These are phyloP conservation scores for Reinhardtius hippoglossoides DNA, from an alignment of 2,113 vertebrate species.

Conservation along the genomic window DNA sequence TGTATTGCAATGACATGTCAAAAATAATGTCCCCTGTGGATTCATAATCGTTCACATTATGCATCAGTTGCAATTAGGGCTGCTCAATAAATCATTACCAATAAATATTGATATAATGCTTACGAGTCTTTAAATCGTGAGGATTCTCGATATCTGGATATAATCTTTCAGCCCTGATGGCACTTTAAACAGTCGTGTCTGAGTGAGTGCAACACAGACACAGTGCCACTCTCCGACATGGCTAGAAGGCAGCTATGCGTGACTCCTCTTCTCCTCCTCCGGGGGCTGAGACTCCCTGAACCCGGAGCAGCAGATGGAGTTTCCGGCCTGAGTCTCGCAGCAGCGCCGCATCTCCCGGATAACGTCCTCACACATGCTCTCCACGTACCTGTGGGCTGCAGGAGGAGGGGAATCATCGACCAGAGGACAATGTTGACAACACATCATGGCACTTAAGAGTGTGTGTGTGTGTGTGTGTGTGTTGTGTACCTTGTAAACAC, in stretches of 20 bases:
- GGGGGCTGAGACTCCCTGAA: constrained; percentile 59
- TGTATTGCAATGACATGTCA: no score
- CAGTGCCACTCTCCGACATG: neutral
- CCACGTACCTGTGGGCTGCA: constrained; percentile 74
- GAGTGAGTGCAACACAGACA: neutral
- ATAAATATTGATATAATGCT: no score
- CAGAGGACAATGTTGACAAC: neutral
- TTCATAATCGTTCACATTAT: neutral
- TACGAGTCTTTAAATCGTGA: no score
- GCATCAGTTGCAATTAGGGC: no score
- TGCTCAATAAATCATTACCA: no score
- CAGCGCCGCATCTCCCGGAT: constrained; percentile 74
- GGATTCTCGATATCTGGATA: no score
- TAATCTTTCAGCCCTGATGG: no score
- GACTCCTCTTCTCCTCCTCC: constrained; percentile 39
- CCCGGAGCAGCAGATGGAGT: constrained; percentile 76
- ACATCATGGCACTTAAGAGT: neutral
- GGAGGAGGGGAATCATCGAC: neutral
- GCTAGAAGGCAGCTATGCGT: neutral
- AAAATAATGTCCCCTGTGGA: no score
- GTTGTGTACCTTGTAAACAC: constrained; percentile 75
- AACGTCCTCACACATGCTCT: constrained; percentile 72
- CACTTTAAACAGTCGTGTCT: no score
- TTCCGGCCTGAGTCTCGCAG: constrained; percentile 41
- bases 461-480: no score